Evolutionary conservation across 1,140 invertebrate species (phyloP).

Genomic region (Brachionus rotundiformis): DNA sequence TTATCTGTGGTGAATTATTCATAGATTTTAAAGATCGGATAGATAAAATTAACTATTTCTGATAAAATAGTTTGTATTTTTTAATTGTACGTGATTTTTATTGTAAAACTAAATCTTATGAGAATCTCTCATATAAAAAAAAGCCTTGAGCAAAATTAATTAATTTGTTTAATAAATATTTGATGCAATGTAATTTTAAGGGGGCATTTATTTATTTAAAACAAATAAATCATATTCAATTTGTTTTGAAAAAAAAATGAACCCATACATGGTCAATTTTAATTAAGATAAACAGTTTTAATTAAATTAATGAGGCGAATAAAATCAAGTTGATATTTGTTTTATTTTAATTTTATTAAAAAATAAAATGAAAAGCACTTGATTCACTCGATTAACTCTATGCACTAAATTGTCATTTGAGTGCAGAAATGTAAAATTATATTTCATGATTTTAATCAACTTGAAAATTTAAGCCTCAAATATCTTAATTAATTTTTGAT

Average conservation of each 20-base stretch:
- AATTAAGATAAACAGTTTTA: slow-evolving; percentile 36
- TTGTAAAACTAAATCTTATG: background rate
- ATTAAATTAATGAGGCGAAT: slow-evolving; percentile 18
- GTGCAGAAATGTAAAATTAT: slow-evolving; percentile 7
- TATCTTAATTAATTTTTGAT: slow-evolving; percentile 41
- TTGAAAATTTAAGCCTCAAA: background rate
- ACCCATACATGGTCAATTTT: background rate
- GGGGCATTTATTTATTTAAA: background rate
- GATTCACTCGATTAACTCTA: slow-evolving; percentile 16
- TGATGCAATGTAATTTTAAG: background rate
- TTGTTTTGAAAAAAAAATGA: background rate
- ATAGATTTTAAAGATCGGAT: too few species aligned
- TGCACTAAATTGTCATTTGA: slow-evolving; percentile 10
- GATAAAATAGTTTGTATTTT: too few species aligned
- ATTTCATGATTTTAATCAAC: slow-evolving; percentile 12
- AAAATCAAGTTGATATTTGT: background rate
- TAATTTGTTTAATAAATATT: background rate
- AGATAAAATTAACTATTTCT: too few species aligned
- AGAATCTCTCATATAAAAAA: background rate
- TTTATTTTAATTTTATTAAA: slow-evolving; percentile 6
- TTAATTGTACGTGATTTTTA: too few species aligned
- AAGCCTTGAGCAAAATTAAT: background rate
- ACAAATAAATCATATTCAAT: background rate
- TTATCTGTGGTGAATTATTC: too few species aligned
- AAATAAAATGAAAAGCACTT: background rate